A percentile compares a stretch with the other conserved stretches of the same genome.
Conservation (phyloP, 2,888 invertebrate species). For the Epistrophella euchroma region DNA sequence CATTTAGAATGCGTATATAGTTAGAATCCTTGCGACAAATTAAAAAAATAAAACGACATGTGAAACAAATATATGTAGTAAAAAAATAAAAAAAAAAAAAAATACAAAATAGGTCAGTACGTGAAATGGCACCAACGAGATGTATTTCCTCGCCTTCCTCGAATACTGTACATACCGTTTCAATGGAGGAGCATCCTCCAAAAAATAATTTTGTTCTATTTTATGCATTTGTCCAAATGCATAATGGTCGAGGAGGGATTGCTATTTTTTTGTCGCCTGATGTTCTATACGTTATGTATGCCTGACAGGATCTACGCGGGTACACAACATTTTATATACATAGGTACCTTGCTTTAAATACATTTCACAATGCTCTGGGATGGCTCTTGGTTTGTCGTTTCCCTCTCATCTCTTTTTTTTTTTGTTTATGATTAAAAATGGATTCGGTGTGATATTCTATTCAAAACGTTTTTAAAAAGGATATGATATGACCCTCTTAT, state of each 20-base stretch:
- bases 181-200: conserved; percentile 36
- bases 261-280: conserved; percentile 48
- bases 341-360: not conserved
- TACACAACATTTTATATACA: conserved; percentile 10
- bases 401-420: conserved; percentile 13
- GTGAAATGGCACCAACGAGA: conserved; percentile 69
- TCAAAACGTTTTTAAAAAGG: conserved; percentile 66
- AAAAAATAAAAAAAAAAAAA: conserved; percentile 21
- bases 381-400: conserved; percentile 38
- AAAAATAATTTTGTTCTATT: conserved; percentile 61
- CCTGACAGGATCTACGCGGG: conserved; percentile 39
- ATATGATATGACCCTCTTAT: conserved; percentile 68
- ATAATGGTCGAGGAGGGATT: conserved; percentile 59
- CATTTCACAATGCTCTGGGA: conserved; percentile 35
- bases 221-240: conserved; percentile 73
- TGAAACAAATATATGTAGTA: conserved; percentile 28
- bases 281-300: conserved; percentile 2
- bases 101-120: conserved; percentile 63
- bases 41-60: conserved; percentile 41
- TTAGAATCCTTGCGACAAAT: conserved; percentile 58
- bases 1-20: conserved; percentile 64
- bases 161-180: not conserved
- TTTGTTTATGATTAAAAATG: conserved; percentile 70
- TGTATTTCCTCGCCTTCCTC: conserved; percentile 43
- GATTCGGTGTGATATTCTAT: conserved; percentile 73